Evolutionary conservation across 2,113 vertebrate genomes (phyloP).

Genomic region (Melanerpes aurifrons): DNA sequence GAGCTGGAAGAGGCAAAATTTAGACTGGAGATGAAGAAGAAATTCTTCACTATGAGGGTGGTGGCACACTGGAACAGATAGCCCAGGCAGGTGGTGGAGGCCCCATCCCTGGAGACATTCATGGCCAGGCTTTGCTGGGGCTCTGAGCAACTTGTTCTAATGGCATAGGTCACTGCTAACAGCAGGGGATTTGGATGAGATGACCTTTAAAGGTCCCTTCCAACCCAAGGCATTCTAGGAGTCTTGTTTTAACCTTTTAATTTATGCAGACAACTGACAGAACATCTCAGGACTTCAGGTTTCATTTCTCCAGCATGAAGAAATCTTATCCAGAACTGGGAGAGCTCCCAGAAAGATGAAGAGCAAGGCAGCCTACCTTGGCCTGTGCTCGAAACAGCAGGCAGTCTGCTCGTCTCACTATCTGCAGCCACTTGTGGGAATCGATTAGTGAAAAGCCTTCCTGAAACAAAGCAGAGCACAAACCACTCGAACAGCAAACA

Average conservation of each 20-base stretch:
- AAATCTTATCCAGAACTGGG: neutral
- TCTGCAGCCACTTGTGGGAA: conserved; percentile 82
- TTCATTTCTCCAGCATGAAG: neutral
- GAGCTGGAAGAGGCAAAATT: too few species aligned
- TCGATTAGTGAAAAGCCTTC: conserved; percentile 87
- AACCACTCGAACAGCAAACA: neutral
- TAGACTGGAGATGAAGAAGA: too few species aligned
- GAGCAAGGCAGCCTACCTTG: conserved; percentile 73
- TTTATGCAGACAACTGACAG: neutral
- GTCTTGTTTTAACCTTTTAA: neutral
- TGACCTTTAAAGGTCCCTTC: too few species aligned
- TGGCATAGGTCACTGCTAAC: too few species aligned
- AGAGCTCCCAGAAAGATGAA: neutral
- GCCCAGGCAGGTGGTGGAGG: too few species aligned
- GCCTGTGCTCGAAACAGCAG: conserved; percentile 83
- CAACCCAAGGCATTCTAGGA: too few species aligned
- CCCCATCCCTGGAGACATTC: too few species aligned
- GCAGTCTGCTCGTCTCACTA: conserved; percentile 85
- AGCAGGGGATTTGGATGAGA: too few species aligned
- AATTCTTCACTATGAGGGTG: too few species aligned
- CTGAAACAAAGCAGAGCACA: conserved; percentile 75
- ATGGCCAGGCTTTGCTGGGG: too few species aligned
- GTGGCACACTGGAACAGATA: too few species aligned
- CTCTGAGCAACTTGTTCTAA: too few species aligned
- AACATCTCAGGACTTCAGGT: neutral